A percentile compares a stretch with the other conserved stretches of the same genome.
phyloP scores from a whole-genome alignment of 2,113 vertebrate species.

The Thryonomys swinderianus region DNA sequence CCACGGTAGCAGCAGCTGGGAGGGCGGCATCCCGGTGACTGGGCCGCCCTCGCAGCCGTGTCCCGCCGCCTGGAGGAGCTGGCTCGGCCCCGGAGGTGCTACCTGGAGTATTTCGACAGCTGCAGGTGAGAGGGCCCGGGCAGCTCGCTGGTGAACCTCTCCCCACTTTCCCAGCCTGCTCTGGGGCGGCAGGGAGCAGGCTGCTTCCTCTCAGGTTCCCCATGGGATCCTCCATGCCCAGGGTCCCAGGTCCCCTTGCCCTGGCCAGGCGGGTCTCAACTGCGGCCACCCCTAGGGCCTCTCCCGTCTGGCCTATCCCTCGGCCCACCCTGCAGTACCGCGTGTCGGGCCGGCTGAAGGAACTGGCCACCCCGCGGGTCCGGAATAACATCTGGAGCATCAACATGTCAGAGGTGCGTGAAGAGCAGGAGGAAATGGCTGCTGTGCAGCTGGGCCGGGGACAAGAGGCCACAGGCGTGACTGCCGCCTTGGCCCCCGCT shows the following conservation, averaged over 20 bases:
- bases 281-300: constrained; percentile 16
- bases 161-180: fast-evolving
- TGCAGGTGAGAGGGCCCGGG: constrained; percentile 65
- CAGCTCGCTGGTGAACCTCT: too few species aligned
- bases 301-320: constrained; percentile 43
- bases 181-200: not conserved
- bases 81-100: constrained; percentile 67
- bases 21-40: not conserved
- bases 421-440: fast-evolving
- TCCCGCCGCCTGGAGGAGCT: constrained; percentile 79
- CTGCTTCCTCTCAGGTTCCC: not conserved
- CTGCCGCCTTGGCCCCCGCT: not conserved
- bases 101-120: constrained; percentile 59
- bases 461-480: not conserved
- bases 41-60: constrained; percentile 61
- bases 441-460: not conserved
- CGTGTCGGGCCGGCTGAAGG: constrained; percentile 53
- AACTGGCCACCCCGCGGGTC: constrained; percentile 70
- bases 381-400: constrained; percentile 71
- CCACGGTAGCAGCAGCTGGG: not conserved
- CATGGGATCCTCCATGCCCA: fast-evolving
- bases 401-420: constrained; percentile 66
- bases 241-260: not conserved
- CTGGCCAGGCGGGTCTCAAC: not conserved
- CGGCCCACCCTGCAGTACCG: constrained; percentile 34